Conservation (phyloP, 2,113 vertebrate genomes). For the Grallaria varia region DNA sequence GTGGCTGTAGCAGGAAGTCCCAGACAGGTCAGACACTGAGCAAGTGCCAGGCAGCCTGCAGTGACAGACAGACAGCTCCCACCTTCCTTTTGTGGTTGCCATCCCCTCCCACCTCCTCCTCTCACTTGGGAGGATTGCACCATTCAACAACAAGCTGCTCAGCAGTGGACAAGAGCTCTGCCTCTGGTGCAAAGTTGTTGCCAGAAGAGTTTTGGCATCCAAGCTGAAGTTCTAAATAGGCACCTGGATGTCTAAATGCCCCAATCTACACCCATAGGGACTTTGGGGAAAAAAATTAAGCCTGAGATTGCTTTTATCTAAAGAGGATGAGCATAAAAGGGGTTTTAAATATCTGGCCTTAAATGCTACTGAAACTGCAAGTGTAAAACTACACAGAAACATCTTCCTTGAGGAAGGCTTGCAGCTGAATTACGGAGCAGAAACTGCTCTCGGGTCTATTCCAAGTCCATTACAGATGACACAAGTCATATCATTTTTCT, state of each 20-base stretch:
- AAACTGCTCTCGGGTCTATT: background rate
- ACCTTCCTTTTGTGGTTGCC: background rate
- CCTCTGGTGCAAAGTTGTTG: background rate
- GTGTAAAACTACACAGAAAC: background rate
- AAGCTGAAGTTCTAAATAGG: background rate
- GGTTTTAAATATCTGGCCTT: background rate
- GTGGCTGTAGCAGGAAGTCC: background rate
- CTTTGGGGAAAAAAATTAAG: background rate
- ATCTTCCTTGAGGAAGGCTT: background rate
- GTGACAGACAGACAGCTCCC: background rate
- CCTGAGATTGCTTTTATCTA: background rate
- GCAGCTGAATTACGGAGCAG: background rate
- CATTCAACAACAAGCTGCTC: background rate
- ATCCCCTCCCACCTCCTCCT: background rate
- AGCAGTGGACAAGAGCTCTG: background rate
- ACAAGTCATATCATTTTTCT: background rate
- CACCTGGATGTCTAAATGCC: background rate
- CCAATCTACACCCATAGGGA: background rate
- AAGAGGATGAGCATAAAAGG: background rate
- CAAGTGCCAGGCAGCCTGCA: background rate
- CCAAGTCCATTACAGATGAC: background rate
- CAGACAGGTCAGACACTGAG: rapidly evolving
- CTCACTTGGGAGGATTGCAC: background rate
- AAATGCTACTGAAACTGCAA: background rate
- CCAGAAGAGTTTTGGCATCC: background rate